Evolutionary conservation across 2,888 invertebrate genomes (phyloP).

Genomic region (Ormyrus rosae): DNA sequence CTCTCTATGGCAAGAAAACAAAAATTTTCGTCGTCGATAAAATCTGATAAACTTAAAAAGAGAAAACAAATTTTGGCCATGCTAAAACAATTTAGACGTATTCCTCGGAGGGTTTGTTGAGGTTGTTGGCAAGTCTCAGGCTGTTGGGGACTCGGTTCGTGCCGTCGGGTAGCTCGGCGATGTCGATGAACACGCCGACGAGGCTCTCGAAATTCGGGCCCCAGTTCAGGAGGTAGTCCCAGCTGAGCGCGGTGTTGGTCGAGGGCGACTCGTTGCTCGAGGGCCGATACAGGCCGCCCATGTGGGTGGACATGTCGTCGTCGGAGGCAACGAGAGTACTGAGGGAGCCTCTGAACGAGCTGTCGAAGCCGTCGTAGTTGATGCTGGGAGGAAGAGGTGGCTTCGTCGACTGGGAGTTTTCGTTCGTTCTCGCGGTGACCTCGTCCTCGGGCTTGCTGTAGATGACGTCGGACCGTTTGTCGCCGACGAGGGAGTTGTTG

Average conservation of each 20-base stretch:
- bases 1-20: constrained; percentile 60
- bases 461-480: constrained; percentile 83
- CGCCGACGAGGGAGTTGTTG: constrained; percentile 89
- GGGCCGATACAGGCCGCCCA: constrained; percentile 88
- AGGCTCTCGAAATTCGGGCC: constrained; percentile 97
- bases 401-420: constrained; percentile 77
- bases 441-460: constrained; percentile 79
- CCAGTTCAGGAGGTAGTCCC: constrained; percentile 97
- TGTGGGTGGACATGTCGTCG: constrained; percentile 90
- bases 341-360: constrained; percentile 94
- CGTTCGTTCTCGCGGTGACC: constrained; percentile 64
- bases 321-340: constrained; percentile 96
- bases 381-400: constrained; percentile 84
- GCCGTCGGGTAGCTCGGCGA: constrained; percentile 88
- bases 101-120: constrained; percentile 92
- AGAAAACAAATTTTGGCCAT: constrained; percentile 7
- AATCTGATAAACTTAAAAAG: constrained; percentile 23
- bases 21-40: background rate
- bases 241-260: constrained; percentile 84
- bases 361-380: constrained; percentile 94
- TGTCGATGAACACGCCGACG: constrained; percentile 97
- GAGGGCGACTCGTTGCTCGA: constrained; percentile 85
- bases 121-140: constrained; percentile 83
- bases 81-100: constrained; percentile 81
- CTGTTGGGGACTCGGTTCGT: constrained; percentile 83